phyloP scores from a whole-genome alignment of 2,113 vertebrate genomes.

The Lagopus muta region DNA sequence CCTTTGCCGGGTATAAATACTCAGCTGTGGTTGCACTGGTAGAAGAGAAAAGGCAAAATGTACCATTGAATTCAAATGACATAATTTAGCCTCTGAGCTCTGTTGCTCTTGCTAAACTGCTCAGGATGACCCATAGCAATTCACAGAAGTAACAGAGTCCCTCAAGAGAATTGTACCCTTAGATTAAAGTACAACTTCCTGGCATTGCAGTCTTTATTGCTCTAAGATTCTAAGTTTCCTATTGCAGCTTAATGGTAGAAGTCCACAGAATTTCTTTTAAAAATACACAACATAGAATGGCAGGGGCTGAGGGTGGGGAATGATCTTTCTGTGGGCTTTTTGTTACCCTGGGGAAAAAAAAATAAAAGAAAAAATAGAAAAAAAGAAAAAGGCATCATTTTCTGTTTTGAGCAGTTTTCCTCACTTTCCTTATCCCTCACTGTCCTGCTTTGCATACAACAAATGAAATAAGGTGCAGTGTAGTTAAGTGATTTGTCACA shows the following conservation, averaged over 20 bases:
- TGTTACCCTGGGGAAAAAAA: not conserved
- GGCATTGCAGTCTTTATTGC: not conserved
- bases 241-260: not conserved
- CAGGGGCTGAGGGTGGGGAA: not conserved
- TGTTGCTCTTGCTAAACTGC: not conserved
- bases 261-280: not conserved
- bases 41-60: accelerated
- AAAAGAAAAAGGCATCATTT: not conserved
- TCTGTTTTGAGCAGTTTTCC: not conserved
- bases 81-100: not conserved
- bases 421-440: not conserved
- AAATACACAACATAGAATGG: not conserved
- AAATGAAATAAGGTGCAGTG: not conserved
- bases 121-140: not conserved
- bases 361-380: no score
- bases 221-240: not conserved
- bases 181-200: not conserved
- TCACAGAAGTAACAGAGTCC: not conserved
- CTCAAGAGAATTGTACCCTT: not conserved
- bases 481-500: not conserved
- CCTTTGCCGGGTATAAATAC: not conserved
- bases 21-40: not conserved
- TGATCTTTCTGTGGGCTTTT: not conserved
- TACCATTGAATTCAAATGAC: not conserved
- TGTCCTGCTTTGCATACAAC: not conserved